Conservation (phyloP, 2,113 vertebrate genomes). For the Polyodon spathula region DNA sequence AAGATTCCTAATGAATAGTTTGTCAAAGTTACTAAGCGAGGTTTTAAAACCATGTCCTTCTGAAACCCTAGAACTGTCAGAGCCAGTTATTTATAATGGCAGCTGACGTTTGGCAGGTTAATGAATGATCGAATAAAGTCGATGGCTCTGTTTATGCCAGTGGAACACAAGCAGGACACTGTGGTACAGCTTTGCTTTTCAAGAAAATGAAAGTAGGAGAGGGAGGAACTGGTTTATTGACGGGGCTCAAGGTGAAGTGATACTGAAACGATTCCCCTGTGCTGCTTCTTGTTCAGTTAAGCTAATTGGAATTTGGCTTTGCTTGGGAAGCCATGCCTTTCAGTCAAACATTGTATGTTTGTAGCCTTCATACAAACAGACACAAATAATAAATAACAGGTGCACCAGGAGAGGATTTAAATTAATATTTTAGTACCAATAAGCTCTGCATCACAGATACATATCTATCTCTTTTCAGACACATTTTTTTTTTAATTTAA, state of each 20-base stretch:
- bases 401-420: neutral
- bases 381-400: no score
- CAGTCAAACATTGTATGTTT: no score
- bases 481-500: no score
- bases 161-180: constrained; percentile 9
- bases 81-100: constrained; percentile 30
- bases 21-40: constrained; percentile 2
- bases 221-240: constrained; percentile 12
- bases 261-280: neutral
- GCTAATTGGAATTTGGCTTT: no score
- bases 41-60: constrained; percentile 20
- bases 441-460: neutral
- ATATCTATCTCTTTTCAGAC: no score
- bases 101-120: constrained; percentile 18
- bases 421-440: neutral
- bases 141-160: constrained; percentile 18
- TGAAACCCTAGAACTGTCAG: constrained; percentile 18
- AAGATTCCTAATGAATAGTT: constrained; percentile 13
- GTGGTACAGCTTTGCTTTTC: constrained; percentile 20
- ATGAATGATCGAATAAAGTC: constrained; percentile 20
- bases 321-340: no score
- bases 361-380: no score
- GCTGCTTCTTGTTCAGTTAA: no score
- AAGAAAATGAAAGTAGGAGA: constrained; percentile 10
- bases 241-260: constrained; percentile 29